Percentiles rank a stretch among this genome's conserved stretches.
Evolutionary conservation across 2,888 invertebrate species (phyloP).

Genomic region (Entomobrya multifasciata): DNA sequence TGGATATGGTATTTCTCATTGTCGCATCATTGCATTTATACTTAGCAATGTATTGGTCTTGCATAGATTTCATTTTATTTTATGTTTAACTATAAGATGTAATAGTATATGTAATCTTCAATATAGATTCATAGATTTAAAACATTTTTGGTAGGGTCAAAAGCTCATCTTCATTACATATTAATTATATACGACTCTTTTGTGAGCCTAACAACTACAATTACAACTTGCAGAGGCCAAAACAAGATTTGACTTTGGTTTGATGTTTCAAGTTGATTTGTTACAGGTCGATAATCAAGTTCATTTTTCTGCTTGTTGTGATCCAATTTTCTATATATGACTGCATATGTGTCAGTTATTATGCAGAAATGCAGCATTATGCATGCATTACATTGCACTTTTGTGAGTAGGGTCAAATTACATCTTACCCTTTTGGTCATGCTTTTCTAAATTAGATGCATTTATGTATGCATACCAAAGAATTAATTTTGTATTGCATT

Average conservation of each 20-base stretch:
- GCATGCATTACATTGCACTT: neutral
- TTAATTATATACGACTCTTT: neutral
- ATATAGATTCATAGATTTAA: too few species aligned
- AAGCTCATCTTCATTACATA: slow-evolving; percentile 14
- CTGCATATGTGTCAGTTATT: neutral
- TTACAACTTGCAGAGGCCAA: neutral
- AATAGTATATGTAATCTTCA: neutral
- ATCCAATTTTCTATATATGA: neutral
- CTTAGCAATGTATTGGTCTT: too few species aligned
- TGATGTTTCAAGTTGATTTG: neutral
- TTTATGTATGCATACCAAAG: neutral
- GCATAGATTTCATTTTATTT: neutral
- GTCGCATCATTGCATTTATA: too few species aligned
- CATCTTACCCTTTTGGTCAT: neutral
- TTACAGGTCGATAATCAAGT: slow-evolving; percentile 29
- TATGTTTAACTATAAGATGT: neutral
- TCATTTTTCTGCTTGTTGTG: neutral
- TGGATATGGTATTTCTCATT: neutral
- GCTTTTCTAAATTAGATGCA: neutral
- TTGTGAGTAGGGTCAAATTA: neutral
- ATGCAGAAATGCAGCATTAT: neutral
- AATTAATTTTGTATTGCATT: neutral
- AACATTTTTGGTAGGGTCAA: neutral
- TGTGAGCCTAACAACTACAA: too few species aligned
- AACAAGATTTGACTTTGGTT: neutral